These are phyloP conservation scores for Choreutis nemorana DNA, from an alignment of 2,888 invertebrate genomes.

Conservation along the genomic window DNA sequence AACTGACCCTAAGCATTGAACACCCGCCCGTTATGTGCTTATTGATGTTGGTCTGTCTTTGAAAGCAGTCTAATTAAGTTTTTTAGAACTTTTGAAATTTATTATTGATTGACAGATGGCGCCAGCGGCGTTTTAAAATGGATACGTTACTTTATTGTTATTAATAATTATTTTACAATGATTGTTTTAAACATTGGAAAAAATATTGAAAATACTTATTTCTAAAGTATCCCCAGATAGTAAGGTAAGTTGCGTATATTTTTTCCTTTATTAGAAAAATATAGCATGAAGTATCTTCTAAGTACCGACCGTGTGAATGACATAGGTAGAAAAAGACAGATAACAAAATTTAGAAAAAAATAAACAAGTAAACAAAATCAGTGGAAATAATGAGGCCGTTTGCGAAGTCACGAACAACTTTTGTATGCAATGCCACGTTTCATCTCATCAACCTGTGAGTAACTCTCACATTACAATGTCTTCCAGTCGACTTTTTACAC, in stretches of 20 bases:
- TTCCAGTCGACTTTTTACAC: too few relatives aligned
- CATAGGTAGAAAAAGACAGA: not conserved
- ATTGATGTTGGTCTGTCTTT: conserved; percentile 41
- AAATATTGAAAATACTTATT: not conserved
- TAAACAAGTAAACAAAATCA: conserved; percentile 11
- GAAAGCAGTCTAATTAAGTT: conserved; percentile 62
- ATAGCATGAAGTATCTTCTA: conserved; percentile 16
- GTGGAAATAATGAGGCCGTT: conserved; percentile 13
- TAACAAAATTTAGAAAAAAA: not conserved
- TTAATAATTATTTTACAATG: not conserved
- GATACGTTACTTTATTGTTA: conserved; percentile 18
- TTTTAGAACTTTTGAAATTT: conserved; percentile 54
- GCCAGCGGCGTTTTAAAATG: conserved; percentile 56
- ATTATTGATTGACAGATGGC: conserved; percentile 61
- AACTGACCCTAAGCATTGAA: not conserved
- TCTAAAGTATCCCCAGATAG: not conserved
- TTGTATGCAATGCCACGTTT: conserved; percentile 23
- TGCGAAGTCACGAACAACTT: conserved; percentile 22
- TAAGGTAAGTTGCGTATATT: too few relatives aligned
- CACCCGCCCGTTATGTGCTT: conserved; percentile 15
- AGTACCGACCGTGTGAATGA: conserved; percentile 1
- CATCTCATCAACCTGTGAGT: conserved; percentile 11
- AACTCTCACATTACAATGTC: too few relatives aligned
- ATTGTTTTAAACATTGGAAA: not conserved
- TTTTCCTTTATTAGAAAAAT: too few relatives aligned